Percentiles rank a stretch among this genome's conserved stretches.
These are phyloP conservation scores for Hydrozoanthus gracilis DNA, from an alignment of 92 coral and sea anemone genomes.

Conservation along the genomic window DNA sequence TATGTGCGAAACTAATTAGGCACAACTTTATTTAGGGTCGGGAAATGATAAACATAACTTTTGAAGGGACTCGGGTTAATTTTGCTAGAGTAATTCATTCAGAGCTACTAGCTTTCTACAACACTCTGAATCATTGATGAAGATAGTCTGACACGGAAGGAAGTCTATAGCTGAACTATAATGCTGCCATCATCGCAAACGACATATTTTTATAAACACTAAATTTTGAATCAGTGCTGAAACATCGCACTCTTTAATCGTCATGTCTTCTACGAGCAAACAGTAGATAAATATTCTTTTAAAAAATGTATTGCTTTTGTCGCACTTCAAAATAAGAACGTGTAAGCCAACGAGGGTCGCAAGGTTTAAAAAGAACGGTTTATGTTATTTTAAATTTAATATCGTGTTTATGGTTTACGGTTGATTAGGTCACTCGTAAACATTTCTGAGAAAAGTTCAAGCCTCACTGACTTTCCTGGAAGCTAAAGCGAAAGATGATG, in stretches of 20 bases:
- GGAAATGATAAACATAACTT: too few species aligned
- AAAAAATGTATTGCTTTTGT: too few species aligned
- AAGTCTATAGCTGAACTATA: not conserved
- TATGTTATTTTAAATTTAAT: not conserved
- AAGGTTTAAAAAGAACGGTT: not conserved
- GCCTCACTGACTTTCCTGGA: slow-evolving; percentile 13
- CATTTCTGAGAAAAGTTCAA: slow-evolving; percentile 38
- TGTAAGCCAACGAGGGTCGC: not conserved
- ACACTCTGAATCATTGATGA: not conserved
- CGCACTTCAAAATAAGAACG: not conserved
- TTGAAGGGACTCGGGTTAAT: too few species aligned
- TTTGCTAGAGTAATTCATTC: too few species aligned
- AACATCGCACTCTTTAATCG: too few species aligned
- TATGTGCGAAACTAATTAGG: too few species aligned
- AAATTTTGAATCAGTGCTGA: not conserved
- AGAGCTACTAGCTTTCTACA: not conserved
- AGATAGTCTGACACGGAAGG: not conserved
- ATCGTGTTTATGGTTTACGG: not conserved
- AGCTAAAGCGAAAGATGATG: not conserved
- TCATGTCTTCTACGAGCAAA: too few species aligned
- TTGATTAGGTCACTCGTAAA: not conserved
- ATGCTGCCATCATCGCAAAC: not conserved
- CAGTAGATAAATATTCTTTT: too few species aligned
- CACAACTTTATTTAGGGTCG: too few species aligned
- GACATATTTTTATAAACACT: not conserved